A percentile compares a stretch with the other conserved stretches of the same genome.
Conservation (phyloP, 2,113 vertebrate genomes). For the Myrmophylax atrothorax region DNA sequence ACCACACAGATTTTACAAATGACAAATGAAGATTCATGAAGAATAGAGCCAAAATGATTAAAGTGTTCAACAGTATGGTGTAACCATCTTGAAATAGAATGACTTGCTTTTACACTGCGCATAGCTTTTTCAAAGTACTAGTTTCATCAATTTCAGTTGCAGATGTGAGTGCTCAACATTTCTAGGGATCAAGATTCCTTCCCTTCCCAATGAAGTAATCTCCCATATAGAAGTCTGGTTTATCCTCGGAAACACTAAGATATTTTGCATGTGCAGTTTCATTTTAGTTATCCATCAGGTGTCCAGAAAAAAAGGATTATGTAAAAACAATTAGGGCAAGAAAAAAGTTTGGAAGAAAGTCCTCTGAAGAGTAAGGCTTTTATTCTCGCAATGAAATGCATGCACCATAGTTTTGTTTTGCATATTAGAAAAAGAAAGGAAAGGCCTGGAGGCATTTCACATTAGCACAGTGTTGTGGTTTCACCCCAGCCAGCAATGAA, state of each 20-base stretch:
- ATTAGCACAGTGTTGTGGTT: not conserved
- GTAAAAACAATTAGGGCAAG: not conserved
- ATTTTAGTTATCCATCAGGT: not conserved
- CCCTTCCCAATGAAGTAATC: not conserved
- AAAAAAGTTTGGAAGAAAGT: not conserved
- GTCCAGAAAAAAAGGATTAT: not conserved
- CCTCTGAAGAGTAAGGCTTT: not conserved
- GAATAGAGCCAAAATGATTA: not conserved
- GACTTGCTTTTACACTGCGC: not conserved
- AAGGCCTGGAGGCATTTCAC: not conserved
- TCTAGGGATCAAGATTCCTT: not conserved
- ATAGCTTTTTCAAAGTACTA: not conserved
- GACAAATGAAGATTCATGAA: not conserved
- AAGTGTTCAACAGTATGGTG: not conserved
- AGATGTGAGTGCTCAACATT: not conserved
- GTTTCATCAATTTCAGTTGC: not conserved
- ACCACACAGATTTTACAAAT: not conserved
- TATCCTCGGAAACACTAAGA: not conserved
- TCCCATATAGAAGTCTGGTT: not conserved
- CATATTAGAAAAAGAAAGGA: not conserved
- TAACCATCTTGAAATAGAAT: not conserved
- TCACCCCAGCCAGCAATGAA: not conserved
- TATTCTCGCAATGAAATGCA: not conserved
- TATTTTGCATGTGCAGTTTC: not conserved
- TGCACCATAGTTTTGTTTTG: fast-evolving